phyloP scores from a whole-genome alignment of 2,113 vertebrate genomes.

The Pelusios castaneus region DNA sequence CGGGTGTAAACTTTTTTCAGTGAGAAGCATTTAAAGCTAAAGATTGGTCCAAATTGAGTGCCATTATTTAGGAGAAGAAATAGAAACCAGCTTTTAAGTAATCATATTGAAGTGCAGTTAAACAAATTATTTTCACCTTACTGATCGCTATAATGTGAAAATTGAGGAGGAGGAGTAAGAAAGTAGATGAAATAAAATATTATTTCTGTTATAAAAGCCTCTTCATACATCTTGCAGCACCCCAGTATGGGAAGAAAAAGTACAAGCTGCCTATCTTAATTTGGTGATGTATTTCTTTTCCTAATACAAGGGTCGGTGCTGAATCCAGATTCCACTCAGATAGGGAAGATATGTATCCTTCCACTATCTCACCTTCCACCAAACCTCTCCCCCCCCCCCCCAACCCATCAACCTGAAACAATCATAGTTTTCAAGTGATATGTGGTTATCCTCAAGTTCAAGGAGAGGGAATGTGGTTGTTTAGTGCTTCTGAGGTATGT shows the following conservation, averaged over 20 bases:
- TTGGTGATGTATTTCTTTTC: not conserved
- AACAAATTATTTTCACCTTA: not conserved
- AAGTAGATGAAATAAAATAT: not conserved
- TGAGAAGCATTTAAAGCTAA: not conserved
- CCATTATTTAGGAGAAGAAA: not conserved
- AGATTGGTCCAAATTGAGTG: not conserved
- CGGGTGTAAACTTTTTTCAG: not conserved
- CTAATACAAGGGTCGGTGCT: not conserved
- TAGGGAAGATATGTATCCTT: not conserved
- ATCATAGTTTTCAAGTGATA: not conserved
- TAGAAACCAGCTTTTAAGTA: not conserved
- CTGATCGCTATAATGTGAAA: not conserved
- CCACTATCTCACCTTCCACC: no score
- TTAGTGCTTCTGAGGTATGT: not conserved
- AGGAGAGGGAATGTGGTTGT: accelerated
- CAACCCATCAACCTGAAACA: not conserved
- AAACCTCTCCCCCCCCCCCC: no score
- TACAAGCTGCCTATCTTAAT: not conserved
- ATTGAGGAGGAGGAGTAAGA: not conserved
- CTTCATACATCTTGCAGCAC: not conserved
- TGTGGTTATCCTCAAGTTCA: not conserved
- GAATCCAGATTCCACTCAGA: not conserved
- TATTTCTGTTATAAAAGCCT: not conserved
- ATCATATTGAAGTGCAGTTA: not conserved
- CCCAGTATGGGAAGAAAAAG: not conserved